Percentiles rank a stretch among this genome's conserved stretches.
Evolutionary conservation across 2,113 vertebrate species (phyloP).

Genomic region (Zootoca vivipara): DNA sequence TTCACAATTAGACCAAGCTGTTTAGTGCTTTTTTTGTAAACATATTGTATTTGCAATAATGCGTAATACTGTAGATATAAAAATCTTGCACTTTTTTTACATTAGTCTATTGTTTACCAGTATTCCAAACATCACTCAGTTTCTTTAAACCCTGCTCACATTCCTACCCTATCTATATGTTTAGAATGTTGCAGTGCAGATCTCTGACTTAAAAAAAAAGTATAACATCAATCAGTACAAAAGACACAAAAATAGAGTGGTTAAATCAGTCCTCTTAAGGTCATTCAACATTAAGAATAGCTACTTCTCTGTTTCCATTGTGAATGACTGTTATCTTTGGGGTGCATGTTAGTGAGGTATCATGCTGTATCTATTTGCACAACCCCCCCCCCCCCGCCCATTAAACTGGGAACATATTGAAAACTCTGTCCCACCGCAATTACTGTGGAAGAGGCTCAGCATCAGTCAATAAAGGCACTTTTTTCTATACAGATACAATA

Average conservation of each 20-base stretch:
- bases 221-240: slow-evolving; percentile 29
- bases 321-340: neutral
- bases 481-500: neutral
- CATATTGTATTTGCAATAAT: slow-evolving; percentile 63
- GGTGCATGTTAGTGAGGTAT: neutral
- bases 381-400: neutral
- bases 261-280: slow-evolving; percentile 10
- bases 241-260: slow-evolving; percentile 20
- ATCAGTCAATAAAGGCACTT: neutral
- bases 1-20: slow-evolving; percentile 46
- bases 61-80: slow-evolving; percentile 4
- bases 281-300: slow-evolving; percentile 4
- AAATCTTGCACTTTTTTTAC: slow-evolving; percentile 38
- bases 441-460: neutral
- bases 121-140: slow-evolving; percentile 44
- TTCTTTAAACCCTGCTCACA: neutral
- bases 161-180: neutral
- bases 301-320: neutral
- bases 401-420: neutral
- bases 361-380: neutral
- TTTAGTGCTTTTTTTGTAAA: slow-evolving; percentile 19
- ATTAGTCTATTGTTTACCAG: slow-evolving; percentile 42
- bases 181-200: slow-evolving; percentile 18
- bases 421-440: neutral
- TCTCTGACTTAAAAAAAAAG: slow-evolving; percentile 38